phyloP scores from a whole-genome alignment of 2,888 invertebrate genomes.

The Eupeodes latifasciatus region DNA sequence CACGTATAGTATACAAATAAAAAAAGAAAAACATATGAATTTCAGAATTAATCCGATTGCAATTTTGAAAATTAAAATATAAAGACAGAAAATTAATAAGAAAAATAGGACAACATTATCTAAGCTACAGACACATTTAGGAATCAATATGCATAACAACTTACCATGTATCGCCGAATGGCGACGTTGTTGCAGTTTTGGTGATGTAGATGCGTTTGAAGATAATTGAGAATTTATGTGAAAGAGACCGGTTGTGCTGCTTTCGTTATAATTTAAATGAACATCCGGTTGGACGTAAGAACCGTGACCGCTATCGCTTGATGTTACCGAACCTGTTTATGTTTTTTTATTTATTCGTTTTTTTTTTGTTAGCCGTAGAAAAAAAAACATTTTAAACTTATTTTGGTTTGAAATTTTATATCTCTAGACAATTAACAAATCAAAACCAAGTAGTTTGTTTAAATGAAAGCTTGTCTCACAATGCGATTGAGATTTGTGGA shows the following conservation, averaged over 20 bases:
- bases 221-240: slow-evolving; percentile 79
- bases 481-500: not conserved
- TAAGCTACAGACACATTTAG: slow-evolving; percentile 12
- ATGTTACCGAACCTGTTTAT: slow-evolving; percentile 91
- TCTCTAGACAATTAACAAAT: not conserved
- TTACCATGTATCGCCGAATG: slow-evolving; percentile 86
- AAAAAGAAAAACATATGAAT: slow-evolving; percentile 32
- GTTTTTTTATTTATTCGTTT: slow-evolving; percentile 58
- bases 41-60: slow-evolving; percentile 35
- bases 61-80: slow-evolving; percentile 13
- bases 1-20: slow-evolving; percentile 61
- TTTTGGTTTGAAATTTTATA: not conserved
- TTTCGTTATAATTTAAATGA: slow-evolving; percentile 78
- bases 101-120: slow-evolving; percentile 10
- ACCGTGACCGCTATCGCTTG: slow-evolving; percentile 95
- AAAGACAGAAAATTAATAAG: slow-evolving; percentile 15
- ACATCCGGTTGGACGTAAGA: slow-evolving; percentile 87
- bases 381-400: slow-evolving; percentile 19
- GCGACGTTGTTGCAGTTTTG: slow-evolving; percentile 83
- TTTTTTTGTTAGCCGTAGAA: slow-evolving; percentile 40
- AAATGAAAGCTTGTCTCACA: not conserved
- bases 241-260: slow-evolving; percentile 78
- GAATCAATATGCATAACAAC: slow-evolving; percentile 71
- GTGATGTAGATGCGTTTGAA: slow-evolving; percentile 84
- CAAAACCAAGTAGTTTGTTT: not conserved